These are phyloP conservation scores for Neodontobutis hainanensis DNA, from an alignment of 2,113 vertebrate species.

Conservation along the genomic window DNA sequence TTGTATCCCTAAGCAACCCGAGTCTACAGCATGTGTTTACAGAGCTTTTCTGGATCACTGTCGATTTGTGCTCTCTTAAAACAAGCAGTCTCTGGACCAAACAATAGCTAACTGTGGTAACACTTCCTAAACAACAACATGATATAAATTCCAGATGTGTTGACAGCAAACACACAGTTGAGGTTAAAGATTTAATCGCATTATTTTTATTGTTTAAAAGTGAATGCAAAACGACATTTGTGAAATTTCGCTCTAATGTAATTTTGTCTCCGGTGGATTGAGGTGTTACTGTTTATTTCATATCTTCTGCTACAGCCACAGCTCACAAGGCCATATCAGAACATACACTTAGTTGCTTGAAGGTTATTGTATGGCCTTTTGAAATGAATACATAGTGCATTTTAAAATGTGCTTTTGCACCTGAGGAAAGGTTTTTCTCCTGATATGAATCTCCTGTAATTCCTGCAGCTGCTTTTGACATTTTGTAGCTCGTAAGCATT, in stretches of 20 bases:
- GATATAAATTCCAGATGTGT: constrained; percentile 3
- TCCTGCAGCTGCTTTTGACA: constrained; percentile 70
- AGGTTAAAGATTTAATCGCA: background rate
- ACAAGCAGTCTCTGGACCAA: constrained; percentile 1
- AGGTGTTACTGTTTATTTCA: constrained; percentile 13
- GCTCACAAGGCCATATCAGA: constrained; percentile 2
- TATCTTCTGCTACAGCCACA: background rate
- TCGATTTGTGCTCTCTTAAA: constrained; percentile 6
- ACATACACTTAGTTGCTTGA: constrained; percentile 33
- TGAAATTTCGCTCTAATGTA: background rate
- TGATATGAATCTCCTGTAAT: constrained; percentile 53
- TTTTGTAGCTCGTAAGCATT: constrained; percentile 50
- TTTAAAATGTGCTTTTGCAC: constrained; percentile 51
- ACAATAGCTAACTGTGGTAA: background rate
- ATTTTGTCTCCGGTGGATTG: background rate
- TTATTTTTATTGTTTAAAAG: no score
- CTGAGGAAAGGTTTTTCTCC: constrained; percentile 58
- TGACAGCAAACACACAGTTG: constrained; percentile 17
- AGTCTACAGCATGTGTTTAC: background rate
- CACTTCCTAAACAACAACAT: constrained; percentile 15
- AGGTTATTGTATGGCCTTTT: constrained; percentile 67
- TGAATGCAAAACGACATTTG: background rate
- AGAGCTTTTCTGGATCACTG: constrained; percentile 17
- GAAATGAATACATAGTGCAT: constrained; percentile 46
- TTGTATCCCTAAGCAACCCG: constrained; percentile 13